Percentiles rank a stretch among this genome's conserved stretches.
Conservation (phyloP, 2,888 invertebrate species). For the Hanleya hanleyi region DNA sequence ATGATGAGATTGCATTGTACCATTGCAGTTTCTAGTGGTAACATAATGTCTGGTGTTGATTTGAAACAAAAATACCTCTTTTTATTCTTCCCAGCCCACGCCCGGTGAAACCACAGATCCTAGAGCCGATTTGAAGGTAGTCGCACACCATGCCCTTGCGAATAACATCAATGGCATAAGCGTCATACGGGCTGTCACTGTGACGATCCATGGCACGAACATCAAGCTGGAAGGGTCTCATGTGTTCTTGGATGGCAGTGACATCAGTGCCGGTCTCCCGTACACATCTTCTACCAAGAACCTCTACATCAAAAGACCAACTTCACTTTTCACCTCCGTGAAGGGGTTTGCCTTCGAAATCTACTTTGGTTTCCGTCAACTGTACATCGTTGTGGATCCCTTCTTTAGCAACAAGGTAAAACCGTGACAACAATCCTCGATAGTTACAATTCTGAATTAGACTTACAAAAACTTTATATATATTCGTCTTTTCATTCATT, state of each 20-base stretch:
- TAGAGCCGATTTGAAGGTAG: neutral
- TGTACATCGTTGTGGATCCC: constrained; percentile 45
- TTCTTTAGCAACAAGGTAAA: constrained; percentile 39
- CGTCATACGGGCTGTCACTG: neutral
- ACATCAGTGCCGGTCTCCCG: neutral
- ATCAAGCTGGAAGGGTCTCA: neutral
- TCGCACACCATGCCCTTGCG: neutral
- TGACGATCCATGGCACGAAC: neutral
- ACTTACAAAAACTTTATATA: no score
- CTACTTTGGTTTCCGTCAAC: neutral
- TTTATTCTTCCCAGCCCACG: no score
- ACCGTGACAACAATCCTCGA: neutral
- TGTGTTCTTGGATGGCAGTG: neutral
- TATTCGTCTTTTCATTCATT: no score
- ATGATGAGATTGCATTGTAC: no score
- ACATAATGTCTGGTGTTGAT: no score
- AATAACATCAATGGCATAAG: neutral
- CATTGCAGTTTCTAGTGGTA: no score
- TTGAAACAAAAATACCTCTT: no score
- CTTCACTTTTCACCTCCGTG: constrained; percentile 41
- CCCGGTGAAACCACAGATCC: no score
- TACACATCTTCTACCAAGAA: constrained; percentile 2
- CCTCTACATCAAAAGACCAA: constrained; percentile 47
- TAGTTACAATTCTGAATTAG: no score
- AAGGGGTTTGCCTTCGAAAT: constrained; percentile 46